These are phyloP conservation scores for Passer montanus DNA, from an alignment of 2,113 vertebrate species.

Conservation along the genomic window DNA sequence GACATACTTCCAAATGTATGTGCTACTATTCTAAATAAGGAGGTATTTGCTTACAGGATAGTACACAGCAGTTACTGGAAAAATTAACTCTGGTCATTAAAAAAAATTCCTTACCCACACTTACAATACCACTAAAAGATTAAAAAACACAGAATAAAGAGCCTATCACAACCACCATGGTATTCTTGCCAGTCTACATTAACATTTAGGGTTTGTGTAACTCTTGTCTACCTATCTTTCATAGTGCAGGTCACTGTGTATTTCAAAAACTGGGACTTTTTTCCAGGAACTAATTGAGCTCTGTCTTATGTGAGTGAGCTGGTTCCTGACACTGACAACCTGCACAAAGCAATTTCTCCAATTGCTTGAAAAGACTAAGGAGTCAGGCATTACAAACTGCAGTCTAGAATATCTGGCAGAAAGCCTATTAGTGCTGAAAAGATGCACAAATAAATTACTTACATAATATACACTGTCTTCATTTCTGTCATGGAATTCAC, in stretches of 20 bases:
- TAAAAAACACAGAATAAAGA: not conserved
- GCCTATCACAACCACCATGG: not conserved
- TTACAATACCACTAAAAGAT: not conserved
- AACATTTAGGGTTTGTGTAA: conserved; percentile 14
- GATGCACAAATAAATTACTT: conserved; percentile 69
- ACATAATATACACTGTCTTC: conserved; percentile 43
- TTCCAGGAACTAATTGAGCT: conserved; percentile 62
- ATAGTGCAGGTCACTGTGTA: conserved; percentile 28
- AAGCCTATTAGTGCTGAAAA: conserved; percentile 60
- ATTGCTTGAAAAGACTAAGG: conserved; percentile 62
- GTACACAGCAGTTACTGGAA: not conserved
- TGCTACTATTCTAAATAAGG: not conserved
- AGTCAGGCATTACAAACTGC: conserved; percentile 70
- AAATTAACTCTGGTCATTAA: not conserved
- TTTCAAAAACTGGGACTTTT: conserved; percentile 70
- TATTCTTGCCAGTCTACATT: not conserved
- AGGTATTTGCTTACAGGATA: not conserved
- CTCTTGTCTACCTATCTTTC: conserved; percentile 36
- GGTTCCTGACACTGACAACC: conserved; percentile 66
- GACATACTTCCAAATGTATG: not conserved
- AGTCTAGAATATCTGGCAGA: conserved; percentile 62
- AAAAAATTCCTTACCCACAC: not conserved
- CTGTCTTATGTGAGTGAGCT: conserved; percentile 60
- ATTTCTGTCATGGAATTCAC: conserved; percentile 51
- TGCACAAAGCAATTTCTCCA: conserved; percentile 72